Evolutionary conservation across 1,140 invertebrate genomes (phyloP).

Genomic region (Diachasma alloeum): DNA sequence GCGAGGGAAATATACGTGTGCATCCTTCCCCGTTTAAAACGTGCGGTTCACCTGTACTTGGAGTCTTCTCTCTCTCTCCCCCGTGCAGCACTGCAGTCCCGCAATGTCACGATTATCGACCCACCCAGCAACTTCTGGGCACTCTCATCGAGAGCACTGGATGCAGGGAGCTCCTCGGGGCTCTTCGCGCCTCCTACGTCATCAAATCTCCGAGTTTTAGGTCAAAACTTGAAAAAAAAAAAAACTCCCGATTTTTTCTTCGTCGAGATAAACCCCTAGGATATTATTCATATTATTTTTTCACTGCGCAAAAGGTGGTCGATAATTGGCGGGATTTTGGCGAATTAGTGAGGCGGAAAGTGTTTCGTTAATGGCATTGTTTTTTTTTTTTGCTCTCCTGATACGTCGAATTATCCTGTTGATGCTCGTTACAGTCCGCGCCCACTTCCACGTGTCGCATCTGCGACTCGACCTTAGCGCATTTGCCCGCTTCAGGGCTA

Average conservation of each 20-base stretch:
- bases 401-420: neutral
- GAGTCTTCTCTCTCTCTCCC: neutral
- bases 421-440: conserved; percentile 2
- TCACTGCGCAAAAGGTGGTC: neutral
- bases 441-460: conserved; percentile 19
- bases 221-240: neutral
- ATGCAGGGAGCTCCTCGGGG: neutral
- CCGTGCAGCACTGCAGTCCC: conserved; percentile 11
- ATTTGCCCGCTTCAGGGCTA: conserved; percentile 18
- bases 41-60: neutral
- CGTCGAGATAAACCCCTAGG: neutral
- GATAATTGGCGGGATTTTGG: neutral
- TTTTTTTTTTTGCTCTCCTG: neutral
- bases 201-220: neutral
- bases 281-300: neutral
- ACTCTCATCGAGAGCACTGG: conserved; percentile 19
- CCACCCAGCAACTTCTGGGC: conserved; percentile 15
- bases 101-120: conserved; percentile 24
- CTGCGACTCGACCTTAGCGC: conserved; percentile 26
- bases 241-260: neutral
- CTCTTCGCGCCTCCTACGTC: neutral
- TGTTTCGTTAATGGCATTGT: neutral
- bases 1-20: no score
- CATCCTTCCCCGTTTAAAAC: no score
- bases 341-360: neutral